A percentile compares a stretch with the other conserved stretches of the same genome.
These are phyloP conservation scores for Brachyptera risi DNA, from an alignment of 2,888 invertebrate genomes.

Conservation along the genomic window DNA sequence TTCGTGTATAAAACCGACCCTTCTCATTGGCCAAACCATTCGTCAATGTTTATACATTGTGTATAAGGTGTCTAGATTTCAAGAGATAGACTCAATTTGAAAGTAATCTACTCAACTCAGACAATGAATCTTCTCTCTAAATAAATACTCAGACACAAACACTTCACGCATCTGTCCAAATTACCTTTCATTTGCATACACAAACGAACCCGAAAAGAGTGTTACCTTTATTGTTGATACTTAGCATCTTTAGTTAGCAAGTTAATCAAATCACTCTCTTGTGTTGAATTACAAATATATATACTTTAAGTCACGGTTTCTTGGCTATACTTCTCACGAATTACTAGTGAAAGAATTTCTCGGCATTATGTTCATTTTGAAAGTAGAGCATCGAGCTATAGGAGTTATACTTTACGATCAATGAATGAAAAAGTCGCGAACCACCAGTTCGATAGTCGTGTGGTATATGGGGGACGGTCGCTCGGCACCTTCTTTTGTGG, in stretches of 20 bases:
- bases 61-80: too few relatives aligned
- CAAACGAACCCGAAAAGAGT: not conserved
- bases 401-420: too few relatives aligned
- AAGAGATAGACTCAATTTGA: not conserved
- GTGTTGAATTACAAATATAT: too few relatives aligned
- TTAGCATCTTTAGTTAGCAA: not conserved
- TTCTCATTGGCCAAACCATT: too few relatives aligned
- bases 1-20: too few relatives aligned
- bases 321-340: constrained; percentile 3
- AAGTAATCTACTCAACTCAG: not conserved
- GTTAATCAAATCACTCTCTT: constrained; percentile 6
- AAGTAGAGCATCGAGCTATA: constrained; percentile 15
- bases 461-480: too few relatives aligned
- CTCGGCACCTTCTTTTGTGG: too few relatives aligned
- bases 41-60: too few relatives aligned
- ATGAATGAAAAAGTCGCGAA: too few relatives aligned
- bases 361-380: constrained; percentile 17
- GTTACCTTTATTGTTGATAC: not conserved
- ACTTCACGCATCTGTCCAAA: not conserved
- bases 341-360: constrained; percentile 16
- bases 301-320: constrained; percentile 10
- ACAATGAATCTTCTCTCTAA: not conserved
- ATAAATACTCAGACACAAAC: too few relatives aligned
- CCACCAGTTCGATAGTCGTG: too few relatives aligned
- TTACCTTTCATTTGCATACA: constrained; percentile 8